Conservation (phyloP, 2,797 vertebrate species). For the Chaunax sp. region DNA sequence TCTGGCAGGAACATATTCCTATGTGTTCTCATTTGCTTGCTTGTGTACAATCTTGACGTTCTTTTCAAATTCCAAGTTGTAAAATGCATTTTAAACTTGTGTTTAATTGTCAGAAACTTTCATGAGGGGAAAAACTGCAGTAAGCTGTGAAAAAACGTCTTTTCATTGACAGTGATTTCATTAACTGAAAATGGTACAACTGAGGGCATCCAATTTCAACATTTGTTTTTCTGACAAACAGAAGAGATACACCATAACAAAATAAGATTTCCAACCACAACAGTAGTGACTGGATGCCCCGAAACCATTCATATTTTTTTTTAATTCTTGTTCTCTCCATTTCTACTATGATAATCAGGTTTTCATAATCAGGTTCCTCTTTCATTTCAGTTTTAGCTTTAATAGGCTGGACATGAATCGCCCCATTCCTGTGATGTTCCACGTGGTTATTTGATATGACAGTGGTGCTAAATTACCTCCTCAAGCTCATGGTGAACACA, state of each 20-base stretch:
- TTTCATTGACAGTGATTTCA: background rate
- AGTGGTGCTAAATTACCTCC: slow-evolving; percentile 12
- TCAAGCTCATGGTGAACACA: background rate
- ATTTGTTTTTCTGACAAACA: background rate
- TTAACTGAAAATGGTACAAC: background rate
- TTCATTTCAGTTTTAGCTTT: background rate
- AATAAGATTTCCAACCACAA: background rate
- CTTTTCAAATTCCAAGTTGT: background rate
- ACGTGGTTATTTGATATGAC: background rate
- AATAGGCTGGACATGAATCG: too few species aligned
- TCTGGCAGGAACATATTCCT: background rate
- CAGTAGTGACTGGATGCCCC: background rate
- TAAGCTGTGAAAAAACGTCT: background rate
- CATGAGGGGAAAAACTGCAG: background rate
- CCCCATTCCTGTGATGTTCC: too few species aligned
- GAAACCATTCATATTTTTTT: slow-evolving; percentile 9
- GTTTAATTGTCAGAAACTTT: background rate
- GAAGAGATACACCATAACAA: background rate
- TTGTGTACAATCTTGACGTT: background rate
- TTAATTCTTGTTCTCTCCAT: background rate
- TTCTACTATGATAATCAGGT: too few species aligned
- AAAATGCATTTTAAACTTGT: background rate
- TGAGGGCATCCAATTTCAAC: background rate
- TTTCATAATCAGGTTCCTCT: background rate
- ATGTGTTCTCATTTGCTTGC: background rate